Percentiles rank a stretch among this genome's conserved stretches.
These are phyloP conservation scores for Panagrolaimus sp. DNA, from an alignment of 1,140 invertebrate genomes.

Conservation along the genomic window DNA sequence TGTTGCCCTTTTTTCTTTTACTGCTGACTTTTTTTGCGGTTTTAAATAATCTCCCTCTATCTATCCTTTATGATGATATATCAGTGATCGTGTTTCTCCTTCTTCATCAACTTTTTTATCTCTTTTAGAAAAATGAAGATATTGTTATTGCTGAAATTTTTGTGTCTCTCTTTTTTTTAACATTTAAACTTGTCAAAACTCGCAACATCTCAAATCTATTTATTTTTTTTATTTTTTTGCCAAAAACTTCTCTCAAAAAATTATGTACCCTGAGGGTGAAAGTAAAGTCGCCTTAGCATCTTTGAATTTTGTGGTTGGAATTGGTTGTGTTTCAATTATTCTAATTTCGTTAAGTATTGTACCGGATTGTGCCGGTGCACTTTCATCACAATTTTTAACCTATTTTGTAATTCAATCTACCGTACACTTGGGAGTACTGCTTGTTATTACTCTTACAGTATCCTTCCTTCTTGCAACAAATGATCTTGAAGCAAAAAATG, in stretches of 20 bases:
- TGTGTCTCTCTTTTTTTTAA: background rate
- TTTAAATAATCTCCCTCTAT: too few relatives aligned
- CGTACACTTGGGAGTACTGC: background rate
- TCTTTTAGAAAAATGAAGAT: too few relatives aligned
- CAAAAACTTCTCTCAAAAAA: background rate
- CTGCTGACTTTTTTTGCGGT: too few relatives aligned
- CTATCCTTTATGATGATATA: too few relatives aligned
- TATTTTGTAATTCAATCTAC: background rate
- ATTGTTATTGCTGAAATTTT: too few relatives aligned
- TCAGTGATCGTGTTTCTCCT: too few relatives aligned
- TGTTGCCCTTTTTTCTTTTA: too few relatives aligned
- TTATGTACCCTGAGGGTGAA: background rate
- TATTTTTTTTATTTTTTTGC: background rate
- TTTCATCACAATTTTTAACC: conserved; percentile 6
- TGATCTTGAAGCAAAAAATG: background rate
- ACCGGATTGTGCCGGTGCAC: background rate
- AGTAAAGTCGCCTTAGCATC: background rate
- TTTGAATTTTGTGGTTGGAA: conserved; percentile 1
- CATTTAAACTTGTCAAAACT: background rate
- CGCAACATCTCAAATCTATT: background rate
- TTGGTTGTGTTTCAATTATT: background rate
- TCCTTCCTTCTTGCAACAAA: background rate
- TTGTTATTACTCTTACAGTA: background rate
- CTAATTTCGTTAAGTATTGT: background rate
- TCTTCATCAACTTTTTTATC: too few relatives aligned